phyloP scores from a whole-genome alignment of 2,797 vertebrate genomes.

The Crax fasciolata region DNA sequence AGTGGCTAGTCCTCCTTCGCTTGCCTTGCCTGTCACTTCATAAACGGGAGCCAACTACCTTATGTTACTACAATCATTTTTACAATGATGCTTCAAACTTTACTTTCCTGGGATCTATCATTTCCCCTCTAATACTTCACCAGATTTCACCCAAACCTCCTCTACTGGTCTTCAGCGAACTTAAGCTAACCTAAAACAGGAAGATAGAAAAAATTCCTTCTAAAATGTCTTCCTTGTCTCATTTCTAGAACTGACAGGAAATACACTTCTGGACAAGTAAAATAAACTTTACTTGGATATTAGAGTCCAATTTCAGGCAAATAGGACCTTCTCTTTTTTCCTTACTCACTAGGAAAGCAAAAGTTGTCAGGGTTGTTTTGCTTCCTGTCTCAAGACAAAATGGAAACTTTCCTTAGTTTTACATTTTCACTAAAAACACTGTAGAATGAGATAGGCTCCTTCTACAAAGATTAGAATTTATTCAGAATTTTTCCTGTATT shows the following conservation, averaged over 20 bases:
- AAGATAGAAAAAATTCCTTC: background rate
- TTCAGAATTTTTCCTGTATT: background rate
- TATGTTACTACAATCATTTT: background rate
- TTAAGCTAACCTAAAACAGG: background rate
- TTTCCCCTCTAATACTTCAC: background rate
- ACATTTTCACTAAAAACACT: fast-evolving
- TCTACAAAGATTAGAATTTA: background rate
- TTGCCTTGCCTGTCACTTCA: background rate
- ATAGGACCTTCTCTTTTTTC: background rate
- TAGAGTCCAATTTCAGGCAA: background rate
- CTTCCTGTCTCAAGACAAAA: background rate
- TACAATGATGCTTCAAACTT: background rate
- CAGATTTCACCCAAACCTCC: background rate
- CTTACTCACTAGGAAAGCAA: background rate
- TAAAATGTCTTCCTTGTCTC: background rate
- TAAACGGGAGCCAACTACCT: background rate
- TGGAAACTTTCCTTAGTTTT: background rate
- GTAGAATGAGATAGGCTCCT: background rate
- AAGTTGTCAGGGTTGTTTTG: background rate
- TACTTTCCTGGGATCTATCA: background rate
- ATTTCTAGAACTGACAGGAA: background rate
- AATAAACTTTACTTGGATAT: background rate
- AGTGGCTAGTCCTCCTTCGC: background rate
- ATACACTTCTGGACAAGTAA: background rate
- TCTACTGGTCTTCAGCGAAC: background rate